A percentile compares a stretch with the other conserved stretches of the same genome.
Conservation (phyloP, 2,797 vertebrate species). For the Myiotriccus ornatus region DNA sequence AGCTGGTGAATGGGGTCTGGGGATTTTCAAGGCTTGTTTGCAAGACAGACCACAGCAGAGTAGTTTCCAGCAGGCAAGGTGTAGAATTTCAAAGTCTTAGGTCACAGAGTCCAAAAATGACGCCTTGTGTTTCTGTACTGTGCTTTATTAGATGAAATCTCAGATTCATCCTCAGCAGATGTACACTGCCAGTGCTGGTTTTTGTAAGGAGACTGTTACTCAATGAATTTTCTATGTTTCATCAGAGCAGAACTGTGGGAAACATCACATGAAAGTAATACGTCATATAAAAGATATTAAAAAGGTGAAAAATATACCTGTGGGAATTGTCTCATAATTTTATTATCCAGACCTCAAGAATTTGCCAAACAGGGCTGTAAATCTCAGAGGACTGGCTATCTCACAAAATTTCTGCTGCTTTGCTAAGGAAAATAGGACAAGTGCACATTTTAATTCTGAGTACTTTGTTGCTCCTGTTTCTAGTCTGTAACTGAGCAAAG, state of each 20-base stretch:
- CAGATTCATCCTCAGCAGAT: slow-evolving; percentile 11
- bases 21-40: slow-evolving; percentile 30
- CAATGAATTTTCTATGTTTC: slow-evolving; percentile 43
- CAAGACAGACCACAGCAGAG: slow-evolving; percentile 5
- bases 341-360: slow-evolving; percentile 49
- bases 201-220: slow-evolving; percentile 17
- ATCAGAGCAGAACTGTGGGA: slow-evolving; percentile 45
- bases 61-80: slow-evolving; percentile 21
- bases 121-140: slow-evolving; percentile 10
- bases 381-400: slow-evolving; percentile 16
- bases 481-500: background rate
- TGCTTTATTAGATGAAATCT: slow-evolving; percentile 36
- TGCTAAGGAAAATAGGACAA: slow-evolving; percentile 11
- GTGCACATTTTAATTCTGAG: slow-evolving; percentile 37
- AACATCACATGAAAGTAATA: slow-evolving; percentile 51
- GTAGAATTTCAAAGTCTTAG: slow-evolving; percentile 15
- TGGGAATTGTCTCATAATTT: slow-evolving; percentile 57
- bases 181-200: background rate
- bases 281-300: slow-evolving; percentile 50
- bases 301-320: slow-evolving; percentile 59
- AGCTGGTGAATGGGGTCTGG: background rate
- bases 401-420: slow-evolving; percentile 20
- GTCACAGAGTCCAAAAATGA: slow-evolving; percentile 2
- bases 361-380: slow-evolving; percentile 32
- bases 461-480: slow-evolving; percentile 29